Conservation (phyloP, 2,888 invertebrate species). For the Andrena camellia region DNA sequence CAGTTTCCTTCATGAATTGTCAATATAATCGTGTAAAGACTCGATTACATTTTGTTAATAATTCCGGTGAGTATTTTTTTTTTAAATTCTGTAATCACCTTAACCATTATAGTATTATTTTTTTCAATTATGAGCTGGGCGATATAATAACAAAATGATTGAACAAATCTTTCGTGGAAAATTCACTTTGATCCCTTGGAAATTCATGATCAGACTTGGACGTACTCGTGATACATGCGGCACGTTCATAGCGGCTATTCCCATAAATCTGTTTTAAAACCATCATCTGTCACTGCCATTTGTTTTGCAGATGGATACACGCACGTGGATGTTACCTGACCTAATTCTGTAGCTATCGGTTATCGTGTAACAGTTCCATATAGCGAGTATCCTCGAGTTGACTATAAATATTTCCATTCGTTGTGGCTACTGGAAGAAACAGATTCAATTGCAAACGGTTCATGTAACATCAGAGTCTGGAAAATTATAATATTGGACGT, state of each 20-base stretch:
- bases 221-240: constrained; percentile 22
- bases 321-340: constrained; percentile 32
- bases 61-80: no score
- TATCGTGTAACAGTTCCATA: neutral
- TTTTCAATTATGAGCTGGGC: neutral
- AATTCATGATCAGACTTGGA: neutral
- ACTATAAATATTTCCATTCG: neutral
- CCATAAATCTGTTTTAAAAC: constrained; percentile 53
- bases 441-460: neutral
- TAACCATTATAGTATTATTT: no score
- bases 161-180: neutral
- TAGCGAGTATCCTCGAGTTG: neutral
- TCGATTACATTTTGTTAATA: no score
- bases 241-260: constrained; percentile 42
- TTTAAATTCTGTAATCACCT: no score
- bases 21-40: no score
- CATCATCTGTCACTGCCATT: constrained; percentile 45
- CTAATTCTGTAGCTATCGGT: constrained; percentile 45
- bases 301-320: constrained; percentile 44
- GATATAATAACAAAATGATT: constrained; percentile 12
- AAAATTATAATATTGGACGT: no score
- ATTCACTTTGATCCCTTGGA: no score
- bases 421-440: neutral
- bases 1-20: no score
- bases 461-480: no score